phyloP scores from a whole-genome alignment of 1,140 invertebrate species.

The Dreissena polymorpha region DNA sequence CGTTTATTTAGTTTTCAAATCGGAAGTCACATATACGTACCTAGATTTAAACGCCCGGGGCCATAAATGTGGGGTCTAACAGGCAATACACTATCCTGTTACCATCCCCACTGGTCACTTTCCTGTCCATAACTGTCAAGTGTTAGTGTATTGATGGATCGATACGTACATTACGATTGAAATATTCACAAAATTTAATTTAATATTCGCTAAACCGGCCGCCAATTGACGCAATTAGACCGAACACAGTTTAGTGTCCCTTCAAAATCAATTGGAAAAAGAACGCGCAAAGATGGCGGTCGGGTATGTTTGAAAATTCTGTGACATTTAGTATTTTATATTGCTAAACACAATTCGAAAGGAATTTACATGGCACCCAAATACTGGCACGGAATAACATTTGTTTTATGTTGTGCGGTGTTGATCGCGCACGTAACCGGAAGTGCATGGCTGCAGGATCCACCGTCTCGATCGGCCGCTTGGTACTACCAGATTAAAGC shows the following conservation, averaged over 20 bases:
- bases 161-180: neutral
- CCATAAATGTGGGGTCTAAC: no score
- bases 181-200: neutral
- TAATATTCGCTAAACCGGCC: neutral
- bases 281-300: no score
- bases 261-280: no score
- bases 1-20: no score
- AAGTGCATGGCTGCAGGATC: conserved; percentile 47
- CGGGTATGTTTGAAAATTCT: no score
- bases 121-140: neutral
- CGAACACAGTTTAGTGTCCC: no score
- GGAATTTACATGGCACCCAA: no score
- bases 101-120: neutral
- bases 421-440: conserved; percentile 6
- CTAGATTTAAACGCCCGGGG: no score
- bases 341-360: no score
- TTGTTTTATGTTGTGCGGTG: conserved; percentile 5
- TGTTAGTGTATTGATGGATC: conserved; percentile 3
- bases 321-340: no score
- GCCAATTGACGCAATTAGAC: no score
- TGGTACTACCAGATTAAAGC: conserved; percentile 54
- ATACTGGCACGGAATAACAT: neutral
- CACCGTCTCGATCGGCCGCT: conserved; percentile 38
- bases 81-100: neutral
- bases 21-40: no score